phyloP scores from a whole-genome alignment of 2,888 invertebrate species.

The Oxytorus armatus region DNA sequence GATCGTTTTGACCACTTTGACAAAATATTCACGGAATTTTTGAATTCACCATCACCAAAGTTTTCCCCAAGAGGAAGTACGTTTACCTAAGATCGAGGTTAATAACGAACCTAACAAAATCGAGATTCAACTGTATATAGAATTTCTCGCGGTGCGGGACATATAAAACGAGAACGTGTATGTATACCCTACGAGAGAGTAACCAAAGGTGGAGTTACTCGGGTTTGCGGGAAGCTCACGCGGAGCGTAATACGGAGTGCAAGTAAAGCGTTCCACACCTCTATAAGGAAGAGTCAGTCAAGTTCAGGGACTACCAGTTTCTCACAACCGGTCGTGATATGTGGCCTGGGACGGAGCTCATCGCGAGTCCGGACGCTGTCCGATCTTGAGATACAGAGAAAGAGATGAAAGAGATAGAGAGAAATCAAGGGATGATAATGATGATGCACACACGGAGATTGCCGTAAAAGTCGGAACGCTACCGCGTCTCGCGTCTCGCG shows the following conservation, averaged over 20 bases:
- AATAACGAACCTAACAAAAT: neutral
- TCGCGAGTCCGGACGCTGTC: slow-evolving; percentile 15
- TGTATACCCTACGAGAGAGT: slow-evolving; percentile 10
- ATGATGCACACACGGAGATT: slow-evolving; percentile 12
- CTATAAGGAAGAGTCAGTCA: slow-evolving; percentile 81
- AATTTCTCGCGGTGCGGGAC: neutral
- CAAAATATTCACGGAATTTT: too few relatives aligned
- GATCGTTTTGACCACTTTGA: too few relatives aligned
- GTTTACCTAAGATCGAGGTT: neutral
- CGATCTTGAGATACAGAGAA: slow-evolving; percentile 52
- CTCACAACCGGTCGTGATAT: slow-evolving; percentile 73
- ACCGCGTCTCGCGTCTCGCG: neutral
- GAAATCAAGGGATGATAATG: slow-evolving; percentile 41
- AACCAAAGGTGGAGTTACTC: slow-evolving; percentile 29
- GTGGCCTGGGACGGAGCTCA: slow-evolving; percentile 41
- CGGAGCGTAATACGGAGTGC: slow-evolving; percentile 61
- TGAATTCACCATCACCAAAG: too few relatives aligned
- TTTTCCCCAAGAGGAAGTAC: too few relatives aligned
- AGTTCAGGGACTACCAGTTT: slow-evolving; percentile 81
- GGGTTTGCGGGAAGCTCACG: slow-evolving; percentile 32
- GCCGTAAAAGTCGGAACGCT: slow-evolving; percentile 21
- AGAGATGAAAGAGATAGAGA: slow-evolving; percentile 35
- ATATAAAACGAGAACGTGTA: slow-evolving; percentile 22
- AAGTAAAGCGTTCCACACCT: slow-evolving; percentile 71
- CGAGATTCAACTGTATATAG: slow-evolving; percentile 18